Evolutionary conservation across 2,888 invertebrate species (phyloP), one percentile per base, ranked within the genome.

Genomic region (Eupithecia subfuscata): DNA sequence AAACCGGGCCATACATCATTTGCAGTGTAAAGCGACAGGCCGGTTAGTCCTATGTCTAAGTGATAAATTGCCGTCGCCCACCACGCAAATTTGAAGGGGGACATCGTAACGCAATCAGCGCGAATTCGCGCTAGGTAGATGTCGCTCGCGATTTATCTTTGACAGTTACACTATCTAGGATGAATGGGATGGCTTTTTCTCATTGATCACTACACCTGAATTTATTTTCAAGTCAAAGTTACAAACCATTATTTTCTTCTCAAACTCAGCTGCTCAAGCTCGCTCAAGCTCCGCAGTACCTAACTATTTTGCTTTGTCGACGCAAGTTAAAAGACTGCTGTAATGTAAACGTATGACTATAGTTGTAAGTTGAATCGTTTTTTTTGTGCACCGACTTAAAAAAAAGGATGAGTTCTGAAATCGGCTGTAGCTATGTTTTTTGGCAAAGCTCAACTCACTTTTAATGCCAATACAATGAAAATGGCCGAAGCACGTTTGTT

Each of bases 31-130:
- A 88, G 80, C 86, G 85, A 87, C 86, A 86, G 86, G 84, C 84
- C 88, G 87, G 90, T 88, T 90, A 88, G 90, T 92, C 89, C 91
- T 92, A 90, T 88, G 91, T 90, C 92, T 93, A 94, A 95, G 94
- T 94, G 94, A 93, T 94, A 95, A 95, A 95, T 95, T 94, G 93
- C 90, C 84, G 70, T 84, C 86, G 87, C 90, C 85, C 90, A 88
- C 91, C 87, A 92, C 92, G 93, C 93, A 92, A 93, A 93, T 93
- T 92, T 89, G 89, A 89, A 91, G 92, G 92, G 92, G 93, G 91
- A 89, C 91, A 89, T 90, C 90, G 91, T 89, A 91, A 89, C 87
- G 87, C 89, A 92, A 92, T 93, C 91, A 90, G 87, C 86, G 87
- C 86, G 52, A 89, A 87, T 89, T 92, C 89, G 91, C 90, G 90